Conservation (phyloP, 2,113 vertebrate species). For the Ondatra zibethicus region DNA sequence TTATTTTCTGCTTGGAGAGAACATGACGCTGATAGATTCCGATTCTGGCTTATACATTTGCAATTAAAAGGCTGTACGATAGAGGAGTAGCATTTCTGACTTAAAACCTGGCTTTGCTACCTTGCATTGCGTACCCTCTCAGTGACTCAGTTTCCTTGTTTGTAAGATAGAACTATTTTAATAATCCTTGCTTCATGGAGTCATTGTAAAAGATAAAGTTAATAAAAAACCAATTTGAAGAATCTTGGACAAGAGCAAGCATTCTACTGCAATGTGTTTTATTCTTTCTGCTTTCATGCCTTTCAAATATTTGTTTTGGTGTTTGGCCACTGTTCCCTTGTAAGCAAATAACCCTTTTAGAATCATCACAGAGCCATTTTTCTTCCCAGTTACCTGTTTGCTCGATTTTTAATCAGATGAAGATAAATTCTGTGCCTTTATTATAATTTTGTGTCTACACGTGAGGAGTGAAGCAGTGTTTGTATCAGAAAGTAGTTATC, state of each 20-base stretch:
- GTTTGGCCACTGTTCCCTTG: neutral
- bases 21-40: neutral
- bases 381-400: neutral
- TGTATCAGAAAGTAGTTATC: neutral
- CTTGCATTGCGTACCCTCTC: neutral
- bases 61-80: neutral
- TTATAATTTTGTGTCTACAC: neutral
- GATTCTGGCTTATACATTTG: neutral
- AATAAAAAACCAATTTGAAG: neutral
- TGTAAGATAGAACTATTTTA: neutral
- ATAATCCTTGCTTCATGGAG: neutral
- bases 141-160: neutral
- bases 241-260: neutral
- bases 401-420: neutral
- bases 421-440: neutral
- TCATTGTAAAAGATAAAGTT: neutral
- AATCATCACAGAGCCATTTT: neutral
- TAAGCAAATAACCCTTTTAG: neutral
- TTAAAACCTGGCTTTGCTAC: neutral
- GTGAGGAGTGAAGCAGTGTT: neutral
- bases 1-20: neutral
- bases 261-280: neutral
- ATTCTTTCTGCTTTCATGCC: neutral
- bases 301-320: conserved; percentile 22
- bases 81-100: neutral